A percentile compares a stretch with the other conserved stretches of the same genome.
Conservation (phyloP, 1,140 invertebrate genomes). For the Drosophila orosa region DNA sequence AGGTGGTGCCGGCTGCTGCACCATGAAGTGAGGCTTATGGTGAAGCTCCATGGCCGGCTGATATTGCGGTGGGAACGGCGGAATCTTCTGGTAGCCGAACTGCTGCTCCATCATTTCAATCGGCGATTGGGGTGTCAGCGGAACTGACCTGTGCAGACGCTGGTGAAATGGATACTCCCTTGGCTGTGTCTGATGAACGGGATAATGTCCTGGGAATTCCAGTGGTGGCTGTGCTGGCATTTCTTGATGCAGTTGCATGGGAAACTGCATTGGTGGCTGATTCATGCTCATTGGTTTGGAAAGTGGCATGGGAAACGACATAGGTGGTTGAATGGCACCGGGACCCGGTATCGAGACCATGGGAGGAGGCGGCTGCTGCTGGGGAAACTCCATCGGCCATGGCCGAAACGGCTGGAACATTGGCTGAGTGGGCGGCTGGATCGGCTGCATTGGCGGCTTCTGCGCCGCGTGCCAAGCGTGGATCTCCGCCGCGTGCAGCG, state of each 20-base stretch:
- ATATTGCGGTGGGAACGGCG: background rate
- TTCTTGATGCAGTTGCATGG: background rate
- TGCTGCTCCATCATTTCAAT: background rate
- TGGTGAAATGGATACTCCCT: background rate
- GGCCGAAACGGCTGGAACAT: background rate
- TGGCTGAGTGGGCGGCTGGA: background rate
- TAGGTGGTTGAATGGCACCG: background rate
- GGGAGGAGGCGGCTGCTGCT: background rate
- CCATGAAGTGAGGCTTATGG: background rate
- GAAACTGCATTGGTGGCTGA: constrained; percentile 2
- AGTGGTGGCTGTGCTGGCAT: background rate
- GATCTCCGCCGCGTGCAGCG: constrained; percentile 28
- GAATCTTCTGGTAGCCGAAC: background rate
- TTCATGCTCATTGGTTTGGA: background rate
- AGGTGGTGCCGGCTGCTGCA: background rate
- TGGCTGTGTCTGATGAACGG: background rate
- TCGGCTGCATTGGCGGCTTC: background rate
- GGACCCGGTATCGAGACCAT: background rate
- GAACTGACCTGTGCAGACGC: background rate
- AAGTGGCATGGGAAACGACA: background rate
- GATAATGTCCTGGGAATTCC: background rate
- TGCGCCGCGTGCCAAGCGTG: constrained; percentile 11
- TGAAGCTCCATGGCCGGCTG: background rate
- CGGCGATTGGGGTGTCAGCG: background rate
- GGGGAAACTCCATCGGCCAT: background rate